Conservation (phyloP, 2,113 vertebrate species). For the Fregata magnificens region DNA sequence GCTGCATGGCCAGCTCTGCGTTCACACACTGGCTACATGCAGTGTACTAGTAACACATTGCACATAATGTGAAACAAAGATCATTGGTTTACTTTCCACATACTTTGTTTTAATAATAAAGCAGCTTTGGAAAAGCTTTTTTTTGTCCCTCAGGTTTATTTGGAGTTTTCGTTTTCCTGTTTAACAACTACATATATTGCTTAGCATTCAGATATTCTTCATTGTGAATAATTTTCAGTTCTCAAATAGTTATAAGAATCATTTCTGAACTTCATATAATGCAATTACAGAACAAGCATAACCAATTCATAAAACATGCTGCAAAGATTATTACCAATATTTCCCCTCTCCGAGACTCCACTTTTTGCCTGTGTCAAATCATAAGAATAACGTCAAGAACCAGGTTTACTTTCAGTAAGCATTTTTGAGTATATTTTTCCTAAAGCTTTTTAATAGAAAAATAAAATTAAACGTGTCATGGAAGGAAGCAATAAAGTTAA, state of each 20-base stretch:
- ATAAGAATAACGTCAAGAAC: not conserved
- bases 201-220: not conserved
- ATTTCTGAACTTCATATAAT: not conserved
- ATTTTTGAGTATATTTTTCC: not conserved
- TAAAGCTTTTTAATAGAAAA: not conserved
- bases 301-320: not conserved
- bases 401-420: not conserved
- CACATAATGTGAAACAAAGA: not conserved
- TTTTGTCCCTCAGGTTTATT: not conserved
- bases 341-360: not conserved
- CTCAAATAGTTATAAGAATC: not conserved
- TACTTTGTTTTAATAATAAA: not conserved
- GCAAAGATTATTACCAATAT: not conserved
- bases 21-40: not conserved
- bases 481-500: not conserved
- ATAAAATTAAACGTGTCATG: not conserved
- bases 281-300: not conserved
- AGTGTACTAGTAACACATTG: not conserved
- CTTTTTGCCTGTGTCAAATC: not conserved
- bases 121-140: not conserved
- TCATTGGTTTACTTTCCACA: not conserved
- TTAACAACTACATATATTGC: not conserved
- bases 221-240: not conserved
- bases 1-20: not conserved
- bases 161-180: not conserved